These are phyloP conservation scores for Xanthia icteritia DNA, from an alignment of 2,888 invertebrate genomes.

Conservation along the genomic window DNA sequence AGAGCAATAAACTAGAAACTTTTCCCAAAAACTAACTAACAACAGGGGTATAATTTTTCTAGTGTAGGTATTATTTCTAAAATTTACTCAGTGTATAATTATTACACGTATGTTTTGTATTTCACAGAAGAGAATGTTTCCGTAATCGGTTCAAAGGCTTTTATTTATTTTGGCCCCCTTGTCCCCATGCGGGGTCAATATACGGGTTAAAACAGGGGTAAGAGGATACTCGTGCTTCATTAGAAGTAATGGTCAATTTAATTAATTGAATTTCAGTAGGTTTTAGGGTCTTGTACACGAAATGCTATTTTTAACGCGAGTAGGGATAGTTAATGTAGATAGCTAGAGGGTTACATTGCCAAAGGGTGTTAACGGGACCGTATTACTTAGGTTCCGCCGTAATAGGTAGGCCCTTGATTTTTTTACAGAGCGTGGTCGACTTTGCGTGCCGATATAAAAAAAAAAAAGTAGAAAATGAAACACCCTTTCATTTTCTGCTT, in stretches of 20 bases:
- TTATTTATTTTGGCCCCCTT: constrained; percentile 15
- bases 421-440: too few species aligned
- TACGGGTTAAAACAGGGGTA: not conserved
- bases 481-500: too few species aligned
- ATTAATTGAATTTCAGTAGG: not conserved
- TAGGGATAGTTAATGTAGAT: too few species aligned
- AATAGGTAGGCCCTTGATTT: too few species aligned
- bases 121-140: constrained; percentile 13
- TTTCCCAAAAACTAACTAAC: constrained; percentile 15
- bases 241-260: not conserved
- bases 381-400: too few species aligned
- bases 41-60: constrained; percentile 1
- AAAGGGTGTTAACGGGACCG: too few species aligned
- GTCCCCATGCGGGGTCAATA: constrained; percentile 2
- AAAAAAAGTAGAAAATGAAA: too few species aligned
- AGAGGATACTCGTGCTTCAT: not conserved
- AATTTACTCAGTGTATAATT: constrained; percentile 17
- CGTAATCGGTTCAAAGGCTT: not conserved
- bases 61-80: not conserved
- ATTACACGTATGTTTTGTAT: constrained; percentile 20
- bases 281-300: not conserved
- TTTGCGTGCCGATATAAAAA: too few species aligned
- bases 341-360: too few species aligned
- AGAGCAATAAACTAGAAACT: constrained; percentile 31
- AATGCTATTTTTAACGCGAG: not conserved